A percentile compares a stretch with the other conserved stretches of the same genome.
These are phyloP conservation scores for Samia ricini DNA, from an alignment of 1,140 invertebrate species.

Conservation along the genomic window DNA sequence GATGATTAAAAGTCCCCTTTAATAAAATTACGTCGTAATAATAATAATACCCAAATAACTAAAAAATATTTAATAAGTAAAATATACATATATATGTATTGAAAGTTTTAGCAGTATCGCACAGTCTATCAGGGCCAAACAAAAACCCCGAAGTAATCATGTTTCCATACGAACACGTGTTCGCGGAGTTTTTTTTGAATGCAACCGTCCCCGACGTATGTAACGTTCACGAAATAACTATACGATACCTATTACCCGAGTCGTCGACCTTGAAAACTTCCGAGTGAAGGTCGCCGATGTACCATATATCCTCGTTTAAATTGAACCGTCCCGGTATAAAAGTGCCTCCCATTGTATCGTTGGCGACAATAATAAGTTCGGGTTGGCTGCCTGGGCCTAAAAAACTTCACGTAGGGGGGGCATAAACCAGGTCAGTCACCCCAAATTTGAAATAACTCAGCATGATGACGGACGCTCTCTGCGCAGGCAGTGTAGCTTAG, in stretches of 20 bases:
- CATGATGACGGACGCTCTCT: conserved; percentile 32
- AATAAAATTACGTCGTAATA: no score
- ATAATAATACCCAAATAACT: no score
- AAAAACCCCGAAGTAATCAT: background rate
- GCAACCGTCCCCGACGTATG: conserved; percentile 9
- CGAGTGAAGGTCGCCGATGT: conserved; percentile 49
- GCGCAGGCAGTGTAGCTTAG: conserved; percentile 2
- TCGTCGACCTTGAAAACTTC: conserved; percentile 46
- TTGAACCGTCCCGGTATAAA: conserved; percentile 28
- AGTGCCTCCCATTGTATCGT: conserved; percentile 54
- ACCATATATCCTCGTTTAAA: conserved; percentile 30
- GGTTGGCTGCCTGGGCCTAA: conserved; percentile 52
- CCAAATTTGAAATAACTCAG: conserved; percentile 50
- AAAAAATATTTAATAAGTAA: no score
- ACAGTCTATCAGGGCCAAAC: no score
- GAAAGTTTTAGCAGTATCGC: no score
- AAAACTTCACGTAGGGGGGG: conserved; percentile 47
- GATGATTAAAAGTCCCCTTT: no score
- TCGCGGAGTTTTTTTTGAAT: conserved; percentile 9
- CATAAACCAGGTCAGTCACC: conserved; percentile 51
- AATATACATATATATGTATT: no score
- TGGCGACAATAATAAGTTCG: conserved; percentile 54
- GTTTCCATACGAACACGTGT: background rate
- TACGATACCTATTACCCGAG: conserved; percentile 14
- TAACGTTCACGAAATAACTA: conserved; percentile 17